Evolutionary conservation across 2,888 invertebrate species (phyloP), one percentile per base, ranked within the genome.

Genomic region (Bedellia somnulentella): DNA sequence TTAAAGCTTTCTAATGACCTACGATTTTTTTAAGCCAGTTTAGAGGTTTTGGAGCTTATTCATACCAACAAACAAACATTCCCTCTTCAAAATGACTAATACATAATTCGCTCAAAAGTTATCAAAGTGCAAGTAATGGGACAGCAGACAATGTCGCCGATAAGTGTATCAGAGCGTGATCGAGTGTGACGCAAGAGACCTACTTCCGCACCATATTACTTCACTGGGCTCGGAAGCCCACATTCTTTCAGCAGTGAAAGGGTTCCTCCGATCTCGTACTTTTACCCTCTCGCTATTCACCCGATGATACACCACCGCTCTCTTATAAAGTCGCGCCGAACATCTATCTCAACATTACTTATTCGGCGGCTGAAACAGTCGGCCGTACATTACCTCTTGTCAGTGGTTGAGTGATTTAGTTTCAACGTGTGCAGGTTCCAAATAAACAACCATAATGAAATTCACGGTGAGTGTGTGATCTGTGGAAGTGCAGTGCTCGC

Each of bases 281-380:
- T 63, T 66, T 70, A 68, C 73, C 70, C 70, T 66, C 59, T 44
- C 48, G 30, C 31, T 31, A 30, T 31, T 34, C 46, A 42, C 42
- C 46, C 37, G 14, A 33, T 35, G 33, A 51, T 49, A 52, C 45
- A 49, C 49, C 46, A 44, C 39, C 59, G 50, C 57, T 56, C 55
- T 57, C 68, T 70, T 77, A 77, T 77, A 77, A 73, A 77, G 76
- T 75, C 62, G 64, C 66, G 63, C 75, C 63, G 67, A 64, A 62
- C 54, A 47, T 57, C 44, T 52, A 55, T 52, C 62, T 61, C 57
- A 59, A 73, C 77, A 75, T 73, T 73, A 62, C 67, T 50, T 70
- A 68, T 77, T 73, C 73, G 76, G 70, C 70, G 58, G 73, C 64
- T 66, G 70, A 55, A 46, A 53, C 39, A 55, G 44, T 44, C 61